Evolutionary conservation across 1,140 invertebrate genomes (phyloP).

Genomic region (Stegodyphus mimosarum): DNA sequence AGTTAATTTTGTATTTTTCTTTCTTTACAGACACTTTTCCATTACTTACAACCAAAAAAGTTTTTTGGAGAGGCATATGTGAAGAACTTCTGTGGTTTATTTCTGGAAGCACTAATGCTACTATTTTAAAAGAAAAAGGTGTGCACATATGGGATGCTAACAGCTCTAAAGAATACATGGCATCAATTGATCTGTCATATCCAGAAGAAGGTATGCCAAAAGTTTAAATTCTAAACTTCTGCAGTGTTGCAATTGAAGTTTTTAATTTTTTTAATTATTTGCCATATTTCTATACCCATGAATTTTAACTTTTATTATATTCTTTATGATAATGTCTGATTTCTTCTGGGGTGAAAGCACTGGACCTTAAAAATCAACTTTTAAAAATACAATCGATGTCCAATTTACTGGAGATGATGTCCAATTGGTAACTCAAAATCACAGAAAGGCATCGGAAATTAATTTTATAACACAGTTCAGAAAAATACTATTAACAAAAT

Average conservation of each 20-base stretch:
- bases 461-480: no score
- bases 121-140: slow-evolving; percentile 83
- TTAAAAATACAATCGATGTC: no score
- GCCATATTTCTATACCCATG: no score
- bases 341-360: slow-evolving; percentile 1
- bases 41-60: slow-evolving; percentile 94
- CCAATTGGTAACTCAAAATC: no score
- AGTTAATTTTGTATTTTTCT: neutral
- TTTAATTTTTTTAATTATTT: no score
- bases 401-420: no score
- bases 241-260: no score
- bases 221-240: neutral
- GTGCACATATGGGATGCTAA: slow-evolving; percentile 99
- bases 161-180: slow-evolving; percentile 89
- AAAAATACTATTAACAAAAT: no score
- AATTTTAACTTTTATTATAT: neutral
- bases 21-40: slow-evolving; percentile 78
- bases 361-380: no score
- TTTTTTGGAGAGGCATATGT: slow-evolving; percentile 92
- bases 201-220: slow-evolving; percentile 80
- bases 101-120: slow-evolving; percentile 90
- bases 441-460: no score
- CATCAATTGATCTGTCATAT: slow-evolving; percentile 86
- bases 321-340: neutral
- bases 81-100: slow-evolving; percentile 94